Percentiles rank a stretch among this genome's conserved stretches.
Evolutionary conservation across 2,888 invertebrate genomes (phyloP).

Genomic region (Miltochrista miniata): DNA sequence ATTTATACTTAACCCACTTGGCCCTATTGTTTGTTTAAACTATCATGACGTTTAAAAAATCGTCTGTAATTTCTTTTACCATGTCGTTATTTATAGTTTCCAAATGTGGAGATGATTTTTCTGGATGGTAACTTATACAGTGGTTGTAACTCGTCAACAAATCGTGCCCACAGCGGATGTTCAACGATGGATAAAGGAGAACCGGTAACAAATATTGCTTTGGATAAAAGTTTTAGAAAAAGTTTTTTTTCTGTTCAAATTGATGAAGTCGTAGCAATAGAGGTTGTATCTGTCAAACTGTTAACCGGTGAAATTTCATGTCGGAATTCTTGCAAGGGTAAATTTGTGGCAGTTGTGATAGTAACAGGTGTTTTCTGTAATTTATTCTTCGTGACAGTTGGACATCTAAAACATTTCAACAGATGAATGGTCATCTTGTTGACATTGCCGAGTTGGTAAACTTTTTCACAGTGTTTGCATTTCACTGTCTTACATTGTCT

Average conservation of each 20-base stretch:
- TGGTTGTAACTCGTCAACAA: constrained; percentile 13
- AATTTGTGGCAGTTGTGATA: neutral
- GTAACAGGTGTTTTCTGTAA: neutral
- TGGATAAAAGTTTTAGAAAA: neutral
- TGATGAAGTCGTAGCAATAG: neutral
- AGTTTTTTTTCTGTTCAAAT: neutral
- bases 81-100: constrained; percentile 15
- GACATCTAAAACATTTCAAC: too few species aligned
- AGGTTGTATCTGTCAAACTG: neutral
- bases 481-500: too few species aligned
- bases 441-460: too few species aligned
- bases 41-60: too few species aligned
- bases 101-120: constrained; percentile 14
- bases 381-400: neutral
- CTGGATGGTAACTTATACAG: constrained; percentile 12
- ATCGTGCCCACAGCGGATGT: constrained; percentile 16
- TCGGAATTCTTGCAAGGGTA: neutral
- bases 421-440: too few species aligned
- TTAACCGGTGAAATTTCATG: neutral
- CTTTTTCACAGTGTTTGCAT: too few species aligned
- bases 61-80: constrained; percentile 11
- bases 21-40: too few species aligned
- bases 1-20: too few species aligned
- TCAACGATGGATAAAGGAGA: too few species aligned
- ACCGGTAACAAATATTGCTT: neutral